These are phyloP conservation scores for Gambusia yucatana DNA, from an alignment of 2,797 vertebrate genomes.

Conservation along the genomic window DNA sequence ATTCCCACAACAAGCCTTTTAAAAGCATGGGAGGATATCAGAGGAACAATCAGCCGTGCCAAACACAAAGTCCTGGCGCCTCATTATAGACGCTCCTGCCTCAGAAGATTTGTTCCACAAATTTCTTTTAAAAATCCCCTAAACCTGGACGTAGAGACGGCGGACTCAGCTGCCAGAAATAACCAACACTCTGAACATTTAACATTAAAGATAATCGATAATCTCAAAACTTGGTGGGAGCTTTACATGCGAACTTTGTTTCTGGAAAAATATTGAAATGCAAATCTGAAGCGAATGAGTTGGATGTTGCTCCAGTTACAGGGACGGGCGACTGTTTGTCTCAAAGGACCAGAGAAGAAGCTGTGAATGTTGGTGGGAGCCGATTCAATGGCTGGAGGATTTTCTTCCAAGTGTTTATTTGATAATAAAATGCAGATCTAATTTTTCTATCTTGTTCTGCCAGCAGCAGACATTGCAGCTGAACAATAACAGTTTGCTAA, in stretches of 20 bases:
- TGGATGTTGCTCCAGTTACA: neutral
- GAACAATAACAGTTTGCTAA: neutral
- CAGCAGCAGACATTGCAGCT: neutral
- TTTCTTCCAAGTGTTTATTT: neutral
- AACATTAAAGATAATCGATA: neutral
- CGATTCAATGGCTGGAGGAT: neutral
- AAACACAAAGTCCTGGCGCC: constrained; percentile 51
- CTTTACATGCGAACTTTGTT: neutral
- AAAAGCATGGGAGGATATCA: constrained; percentile 45
- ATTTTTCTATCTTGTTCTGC: neutral
- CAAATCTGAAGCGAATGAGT: neutral
- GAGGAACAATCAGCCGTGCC: constrained; percentile 40
- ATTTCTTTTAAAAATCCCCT: neutral
- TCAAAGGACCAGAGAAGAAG: neutral
- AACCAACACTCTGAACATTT: neutral
- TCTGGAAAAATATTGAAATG: neutral
- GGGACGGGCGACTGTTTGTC: neutral
- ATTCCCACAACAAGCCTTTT: constrained; percentile 39
- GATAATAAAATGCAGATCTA: neutral
- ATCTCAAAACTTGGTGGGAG: neutral
- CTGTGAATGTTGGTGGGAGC: neutral
- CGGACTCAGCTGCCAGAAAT: constrained; percentile 19
- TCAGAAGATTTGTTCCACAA: constrained; percentile 17
- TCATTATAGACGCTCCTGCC: constrained; percentile 6
- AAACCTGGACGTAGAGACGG: constrained; percentile 13